Conservation (phyloP, 2,797 vertebrate species). For the Fringilla coelebs region DNA sequence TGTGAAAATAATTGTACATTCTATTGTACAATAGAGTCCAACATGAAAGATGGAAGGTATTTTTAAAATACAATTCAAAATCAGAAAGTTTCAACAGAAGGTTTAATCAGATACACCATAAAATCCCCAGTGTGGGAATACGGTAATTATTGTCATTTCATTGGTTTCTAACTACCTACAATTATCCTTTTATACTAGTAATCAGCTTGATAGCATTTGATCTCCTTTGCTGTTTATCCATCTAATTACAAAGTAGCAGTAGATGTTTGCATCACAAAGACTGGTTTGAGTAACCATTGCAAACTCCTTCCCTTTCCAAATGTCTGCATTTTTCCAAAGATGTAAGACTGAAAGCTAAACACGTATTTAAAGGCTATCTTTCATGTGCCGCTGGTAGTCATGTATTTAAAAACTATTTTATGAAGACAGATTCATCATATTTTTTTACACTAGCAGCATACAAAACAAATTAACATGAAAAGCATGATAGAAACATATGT, state of each 20-base stretch:
- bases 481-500: neutral
- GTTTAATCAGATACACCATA: neutral
- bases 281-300: neutral
- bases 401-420: neutral
- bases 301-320: neutral
- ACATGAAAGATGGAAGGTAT: neutral
- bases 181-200: neutral
- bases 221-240: neutral
- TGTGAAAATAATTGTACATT: neutral
- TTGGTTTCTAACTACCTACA: neutral
- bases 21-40: neutral
- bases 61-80: neutral
- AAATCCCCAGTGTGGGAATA: neutral
- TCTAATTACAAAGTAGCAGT: constrained; percentile 7
- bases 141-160: constrained; percentile 29
- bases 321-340: neutral
- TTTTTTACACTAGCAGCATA: neutral
- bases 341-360: neutral
- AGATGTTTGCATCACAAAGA: neutral
- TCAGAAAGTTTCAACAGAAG: neutral
- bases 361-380: neutral
- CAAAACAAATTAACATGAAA: neutral
- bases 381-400: neutral
- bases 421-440: neutral
- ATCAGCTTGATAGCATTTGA: constrained; percentile 18